Evolutionary conservation across 2,113 vertebrate genomes (phyloP), one percentile per base, ranked within the genome.

Genomic region (Larimichthys crocea): DNA sequence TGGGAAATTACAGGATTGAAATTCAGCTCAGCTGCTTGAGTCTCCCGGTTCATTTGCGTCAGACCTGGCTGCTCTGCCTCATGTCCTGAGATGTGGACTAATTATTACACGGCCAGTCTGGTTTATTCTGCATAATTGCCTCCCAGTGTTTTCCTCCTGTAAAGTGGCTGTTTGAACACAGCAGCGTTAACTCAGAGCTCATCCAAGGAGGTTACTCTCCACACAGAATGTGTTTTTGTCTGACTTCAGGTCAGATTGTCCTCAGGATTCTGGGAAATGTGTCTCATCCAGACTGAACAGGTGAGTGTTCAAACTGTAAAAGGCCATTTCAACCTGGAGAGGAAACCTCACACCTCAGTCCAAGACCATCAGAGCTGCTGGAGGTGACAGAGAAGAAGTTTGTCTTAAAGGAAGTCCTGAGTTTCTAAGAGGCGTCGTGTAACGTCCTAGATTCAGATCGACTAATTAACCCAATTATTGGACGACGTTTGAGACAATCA

Each of bases 61-160:
- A 26, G 66, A 31, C 61, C 71, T 76, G 52, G 71, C 74, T 59
- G 74, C 50, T 12, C 62, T 1, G 60, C 10, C 65, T 83, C 44
- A 10, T 42, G 81, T 67, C 66, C 57, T 35, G 74, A 74, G 63
- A 75, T 49, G 66, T 40, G 63, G 26, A 44, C 24, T 71, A 73
- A 87, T 87, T 55, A 81, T 62, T 5, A 56, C 82, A 5, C 6
- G 0, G 3, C 6, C 74, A 16, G 48, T 7, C 52, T 2, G n/a
- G 24, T 84, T 84, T 79, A 76, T 68, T 86, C 77, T n/a, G 22
- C 14, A 12, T 79, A 86, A 82, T 82, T 82, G 52, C 75, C 62
- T 87, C 68, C 56, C 44, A 4, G 16, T 52, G 68, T 80, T 80
- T 86, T 59, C 49, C 31, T 67, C n/a, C 26, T 40, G 46, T 24